Evolutionary conservation across 2,888 invertebrate species (phyloP), one percentile per base, ranked within the genome.

Genomic region (Acleris holmiana): DNA sequence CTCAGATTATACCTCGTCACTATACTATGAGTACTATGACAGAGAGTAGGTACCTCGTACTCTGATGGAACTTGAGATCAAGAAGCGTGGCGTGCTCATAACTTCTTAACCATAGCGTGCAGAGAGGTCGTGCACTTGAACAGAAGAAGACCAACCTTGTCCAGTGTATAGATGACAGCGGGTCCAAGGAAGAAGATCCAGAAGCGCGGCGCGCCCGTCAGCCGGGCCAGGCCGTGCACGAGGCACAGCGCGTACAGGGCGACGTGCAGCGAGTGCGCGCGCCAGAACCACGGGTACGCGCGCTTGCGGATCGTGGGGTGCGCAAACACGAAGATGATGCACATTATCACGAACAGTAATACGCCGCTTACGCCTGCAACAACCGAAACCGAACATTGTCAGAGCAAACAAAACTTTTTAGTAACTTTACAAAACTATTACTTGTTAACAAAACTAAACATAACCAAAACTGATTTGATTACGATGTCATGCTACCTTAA

Each of bases 251-350:
- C 94, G 78, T 99, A 99, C 18, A 99, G 91, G 0, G 96, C 92
- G 10, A 98, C 95, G 82, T 99, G 98, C 6, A 99, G 93, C 10
- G 97, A 96, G 85, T 99, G 99, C 56, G 98, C 97, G 67, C 96
- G 95, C 97, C 99, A 99, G 89, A 99, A 99, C 93, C 97, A 98
- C 67, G 97, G 97, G 86, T 98, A 99, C 0, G 98, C 98, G 75
- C 97, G 96, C 84, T 98, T 97, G 53, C 99, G 94, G 67, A 99
- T 97, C 4, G 95, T 95, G 0, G 98, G 98, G 89, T 98, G 98
- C 0, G 99, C 98, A 83, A 99, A 99, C n/a, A 98, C 96, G 82
- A 98, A 98, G 73, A 99, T 99, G 60, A 98, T 96, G 82, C 97
- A 97, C 97, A 98, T 98, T 60, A 98, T 95, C 59, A 97, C 93